Percentiles rank a stretch among this genome's conserved stretches.
Conservation (phyloP, 2,888 invertebrate genomes). For the Morpho helenor region DNA sequence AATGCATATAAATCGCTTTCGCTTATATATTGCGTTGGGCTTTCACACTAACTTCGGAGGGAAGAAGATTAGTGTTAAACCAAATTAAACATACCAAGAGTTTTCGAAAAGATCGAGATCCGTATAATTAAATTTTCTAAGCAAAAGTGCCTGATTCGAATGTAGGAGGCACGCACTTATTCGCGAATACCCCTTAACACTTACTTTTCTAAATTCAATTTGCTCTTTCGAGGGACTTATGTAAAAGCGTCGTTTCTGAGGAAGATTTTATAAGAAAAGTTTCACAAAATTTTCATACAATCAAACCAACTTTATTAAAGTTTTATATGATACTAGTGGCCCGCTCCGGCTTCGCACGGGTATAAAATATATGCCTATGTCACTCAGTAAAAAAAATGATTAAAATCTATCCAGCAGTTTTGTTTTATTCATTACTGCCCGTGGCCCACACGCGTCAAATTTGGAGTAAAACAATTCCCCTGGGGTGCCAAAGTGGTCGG, state of each 20-base stretch:
- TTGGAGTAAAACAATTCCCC: too few species aligned
- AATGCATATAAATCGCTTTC: conserved; percentile 7
- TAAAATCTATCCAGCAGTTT: too few species aligned
- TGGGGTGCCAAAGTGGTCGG: too few species aligned
- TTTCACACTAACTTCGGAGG: conserved; percentile 29
- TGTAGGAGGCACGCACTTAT: conserved; percentile 24
- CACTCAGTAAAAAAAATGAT: too few species aligned
- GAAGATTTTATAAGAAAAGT: conserved; percentile 17
- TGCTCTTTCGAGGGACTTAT: conserved; percentile 15
- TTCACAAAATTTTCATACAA: conserved; percentile 1
- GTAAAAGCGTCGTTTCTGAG: conserved; percentile 19
- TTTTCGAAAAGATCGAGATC: conserved; percentile 56
- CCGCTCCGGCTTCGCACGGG: too few species aligned
- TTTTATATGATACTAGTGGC: background rate
- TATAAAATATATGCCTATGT: too few species aligned
- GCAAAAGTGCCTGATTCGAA: conserved; percentile 64
- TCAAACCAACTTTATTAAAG: background rate
- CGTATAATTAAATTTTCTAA: conserved; percentile 68
- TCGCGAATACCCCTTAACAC: conserved; percentile 19
- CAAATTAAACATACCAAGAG: conserved; percentile 62
- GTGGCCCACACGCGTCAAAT: too few species aligned
- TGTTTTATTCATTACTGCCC: too few species aligned
- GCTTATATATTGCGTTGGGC: conserved; percentile 26
- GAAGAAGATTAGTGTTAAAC: conserved; percentile 66
- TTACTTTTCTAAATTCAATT: conserved; percentile 24